phyloP scores from a whole-genome alignment of 1,140 invertebrate species.

The Bombyx mandarina region DNA sequence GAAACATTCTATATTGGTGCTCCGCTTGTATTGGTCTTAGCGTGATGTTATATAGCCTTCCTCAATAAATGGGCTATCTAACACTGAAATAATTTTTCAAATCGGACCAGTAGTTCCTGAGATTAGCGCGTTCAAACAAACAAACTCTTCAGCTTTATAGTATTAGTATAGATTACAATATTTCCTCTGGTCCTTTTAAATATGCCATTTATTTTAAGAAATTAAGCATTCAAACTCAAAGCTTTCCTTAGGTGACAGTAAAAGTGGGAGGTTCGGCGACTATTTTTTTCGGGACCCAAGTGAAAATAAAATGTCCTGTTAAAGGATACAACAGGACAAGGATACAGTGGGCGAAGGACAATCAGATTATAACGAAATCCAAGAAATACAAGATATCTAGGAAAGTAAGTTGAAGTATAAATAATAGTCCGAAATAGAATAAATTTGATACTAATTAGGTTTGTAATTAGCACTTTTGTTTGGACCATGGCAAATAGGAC shows the following conservation, averaged over 20 bases:
- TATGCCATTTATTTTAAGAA: background rate
- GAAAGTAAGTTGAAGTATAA: conserved; percentile 64
- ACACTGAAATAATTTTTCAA: no score
- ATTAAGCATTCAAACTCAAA: background rate
- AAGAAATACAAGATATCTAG: conserved; percentile 88
- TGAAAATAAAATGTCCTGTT: conserved; percentile 93
- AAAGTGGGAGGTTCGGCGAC: conserved; percentile 89
- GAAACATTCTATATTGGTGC: no score
- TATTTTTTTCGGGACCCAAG: conserved; percentile 86
- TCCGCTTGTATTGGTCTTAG: no score
- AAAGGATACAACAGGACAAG: conserved; percentile 84
- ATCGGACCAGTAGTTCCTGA: no score
- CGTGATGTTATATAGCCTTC: no score
- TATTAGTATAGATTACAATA: no score
- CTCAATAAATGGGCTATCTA: no score
- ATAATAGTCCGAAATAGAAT: background rate
- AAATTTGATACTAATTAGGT: no score
- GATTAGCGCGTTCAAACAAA: no score
- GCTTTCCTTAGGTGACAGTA: conserved; percentile 71
- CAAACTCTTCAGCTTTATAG: no score
- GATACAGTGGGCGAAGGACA: conserved; percentile 88
- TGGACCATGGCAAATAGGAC: no score
- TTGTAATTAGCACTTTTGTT: no score
- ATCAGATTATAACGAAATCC: conserved; percentile 78
- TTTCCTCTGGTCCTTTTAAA: background rate